Conservation (phyloP, 2,797 vertebrate genomes). For the Pseudomugil gertrudae region DNA sequence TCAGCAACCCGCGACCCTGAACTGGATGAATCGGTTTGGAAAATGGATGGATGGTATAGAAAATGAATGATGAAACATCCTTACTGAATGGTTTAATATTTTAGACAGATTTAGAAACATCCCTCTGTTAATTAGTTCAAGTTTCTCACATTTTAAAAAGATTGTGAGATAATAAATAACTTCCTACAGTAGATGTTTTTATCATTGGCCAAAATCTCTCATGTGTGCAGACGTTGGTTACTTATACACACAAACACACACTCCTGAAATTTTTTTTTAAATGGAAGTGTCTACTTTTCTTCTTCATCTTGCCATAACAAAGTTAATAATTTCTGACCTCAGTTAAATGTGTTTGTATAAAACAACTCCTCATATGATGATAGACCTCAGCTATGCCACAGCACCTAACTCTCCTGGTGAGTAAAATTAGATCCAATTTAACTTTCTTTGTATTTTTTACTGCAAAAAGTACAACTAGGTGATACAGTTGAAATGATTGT, state of each 20-base stretch:
- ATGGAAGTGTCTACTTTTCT: not conserved
- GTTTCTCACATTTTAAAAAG: conserved; percentile 1
- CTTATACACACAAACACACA: not conserved
- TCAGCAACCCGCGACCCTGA: no score
- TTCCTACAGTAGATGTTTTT: not conserved
- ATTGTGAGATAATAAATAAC: conserved; percentile 34
- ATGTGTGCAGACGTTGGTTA: not conserved
- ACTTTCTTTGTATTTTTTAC: not conserved
- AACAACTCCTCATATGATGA: not conserved
- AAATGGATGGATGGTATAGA: no score
- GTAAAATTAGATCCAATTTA: conserved; percentile 18
- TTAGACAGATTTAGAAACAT: not conserved
- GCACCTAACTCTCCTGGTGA: conserved; percentile 67
- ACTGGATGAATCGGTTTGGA: no score
- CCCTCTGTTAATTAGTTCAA: not conserved
- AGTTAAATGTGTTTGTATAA: conserved; percentile 40
- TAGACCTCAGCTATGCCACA: conserved; percentile 55
- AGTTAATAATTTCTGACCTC: conserved; percentile 65
- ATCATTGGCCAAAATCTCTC: not conserved
- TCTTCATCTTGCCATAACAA: conserved; percentile 10
- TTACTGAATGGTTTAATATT: not conserved
- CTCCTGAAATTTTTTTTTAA: not conserved
- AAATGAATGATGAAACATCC: no score
- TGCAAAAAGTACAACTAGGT: not conserved
- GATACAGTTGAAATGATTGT: not conserved